Evolutionary conservation across 2,113 vertebrate species (phyloP).

Genomic region (Sinocyclocheilus anophthalmus): DNA sequence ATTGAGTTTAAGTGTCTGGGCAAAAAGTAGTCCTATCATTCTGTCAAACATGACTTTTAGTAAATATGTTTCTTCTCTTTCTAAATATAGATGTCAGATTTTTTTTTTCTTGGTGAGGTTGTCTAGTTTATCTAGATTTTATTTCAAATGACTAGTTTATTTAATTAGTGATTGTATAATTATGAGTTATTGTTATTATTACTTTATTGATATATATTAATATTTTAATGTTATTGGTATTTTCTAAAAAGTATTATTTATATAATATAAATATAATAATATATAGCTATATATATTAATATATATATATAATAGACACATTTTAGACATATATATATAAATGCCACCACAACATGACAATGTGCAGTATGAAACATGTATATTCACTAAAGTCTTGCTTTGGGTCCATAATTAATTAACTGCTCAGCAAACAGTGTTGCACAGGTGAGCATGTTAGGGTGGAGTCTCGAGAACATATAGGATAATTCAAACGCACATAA

Average conservation of each 20-base stretch:
- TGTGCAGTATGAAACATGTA: background rate
- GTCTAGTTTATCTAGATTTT: background rate
- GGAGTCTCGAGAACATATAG: background rate
- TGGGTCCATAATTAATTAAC: constrained; percentile 75
- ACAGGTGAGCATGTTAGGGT: constrained; percentile 21
- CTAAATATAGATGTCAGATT: background rate
- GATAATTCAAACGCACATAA: background rate
- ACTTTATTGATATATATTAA: background rate
- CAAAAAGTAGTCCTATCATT: background rate
- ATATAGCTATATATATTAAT: no score
- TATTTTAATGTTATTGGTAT: background rate
- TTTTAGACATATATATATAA: no score
- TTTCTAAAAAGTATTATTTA: no score
- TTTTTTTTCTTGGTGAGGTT: no score
- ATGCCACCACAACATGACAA: background rate
- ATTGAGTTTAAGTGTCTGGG: background rate
- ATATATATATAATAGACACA: no score
- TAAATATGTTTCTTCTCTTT: constrained; percentile 10
- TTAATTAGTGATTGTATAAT: no score
- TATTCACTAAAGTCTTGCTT: background rate
- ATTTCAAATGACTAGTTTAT: no score
- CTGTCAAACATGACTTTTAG: background rate
- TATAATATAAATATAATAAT: no score
- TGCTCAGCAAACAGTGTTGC: constrained; percentile 68
- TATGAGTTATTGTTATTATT: background rate